Evolutionary conservation across 2,113 vertebrate species (phyloP).

Genomic region (Abramis brama): DNA sequence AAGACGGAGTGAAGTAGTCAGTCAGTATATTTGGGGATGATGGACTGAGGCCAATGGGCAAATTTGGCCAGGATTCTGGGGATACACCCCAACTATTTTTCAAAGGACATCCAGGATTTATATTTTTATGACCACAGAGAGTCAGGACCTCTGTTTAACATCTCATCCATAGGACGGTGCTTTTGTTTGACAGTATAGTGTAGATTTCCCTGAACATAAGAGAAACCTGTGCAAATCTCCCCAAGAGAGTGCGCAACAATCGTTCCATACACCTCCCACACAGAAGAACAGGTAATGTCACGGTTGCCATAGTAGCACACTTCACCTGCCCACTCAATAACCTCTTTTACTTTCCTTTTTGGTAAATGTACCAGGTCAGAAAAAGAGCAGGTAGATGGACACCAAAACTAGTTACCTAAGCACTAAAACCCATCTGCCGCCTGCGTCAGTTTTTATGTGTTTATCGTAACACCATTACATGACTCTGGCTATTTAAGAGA

Average conservation of each 20-base stretch:
- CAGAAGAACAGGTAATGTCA: conserved; percentile 65
- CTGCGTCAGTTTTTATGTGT: conserved; percentile 2
- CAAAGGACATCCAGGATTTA: no score
- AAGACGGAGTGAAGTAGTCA: no score
- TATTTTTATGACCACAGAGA: no score
- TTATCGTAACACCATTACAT: not conserved
- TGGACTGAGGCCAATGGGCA: no score
- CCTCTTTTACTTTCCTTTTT: conserved; percentile 27
- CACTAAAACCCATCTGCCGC: not conserved
- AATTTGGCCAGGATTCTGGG: no score
- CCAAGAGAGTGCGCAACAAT: conserved; percentile 54
- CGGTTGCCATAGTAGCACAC: conserved; percentile 70
- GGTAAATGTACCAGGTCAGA: conserved; percentile 22
- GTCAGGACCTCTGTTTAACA: no score
- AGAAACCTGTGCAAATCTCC: conserved; percentile 32
- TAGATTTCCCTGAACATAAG: conserved; percentile 6
- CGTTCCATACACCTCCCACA: conserved; percentile 58
- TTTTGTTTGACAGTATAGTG: no score
- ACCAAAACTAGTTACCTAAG: not conserved
- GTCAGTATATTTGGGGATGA: no score
- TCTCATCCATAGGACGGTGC: no score
- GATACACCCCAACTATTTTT: no score
- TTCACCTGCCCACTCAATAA: conserved; percentile 59
- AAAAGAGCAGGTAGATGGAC: conserved; percentile 36
- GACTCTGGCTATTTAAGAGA: not conserved